Evolutionary conservation across 2,888 invertebrate genomes (phyloP).

Genomic region (Drosophila limbata): DNA sequence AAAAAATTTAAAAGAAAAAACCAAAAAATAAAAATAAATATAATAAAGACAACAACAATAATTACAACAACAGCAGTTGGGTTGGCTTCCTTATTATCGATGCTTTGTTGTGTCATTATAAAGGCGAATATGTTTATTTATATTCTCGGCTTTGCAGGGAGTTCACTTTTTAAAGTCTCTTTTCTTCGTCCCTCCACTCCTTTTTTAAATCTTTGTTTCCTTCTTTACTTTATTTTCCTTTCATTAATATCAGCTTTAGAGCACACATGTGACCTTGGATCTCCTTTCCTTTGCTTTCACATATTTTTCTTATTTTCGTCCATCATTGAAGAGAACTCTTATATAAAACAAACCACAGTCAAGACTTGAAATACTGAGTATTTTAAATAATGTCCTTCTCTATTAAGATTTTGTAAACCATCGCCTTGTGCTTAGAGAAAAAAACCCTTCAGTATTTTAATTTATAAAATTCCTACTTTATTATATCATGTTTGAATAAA

Average conservation of each 20-base stretch:
- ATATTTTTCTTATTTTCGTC: neutral
- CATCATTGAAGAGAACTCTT: neutral
- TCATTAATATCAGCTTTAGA: neutral
- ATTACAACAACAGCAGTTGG: constrained; percentile 13
- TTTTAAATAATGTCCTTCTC: too few species aligned
- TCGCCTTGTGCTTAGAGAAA: too few species aligned
- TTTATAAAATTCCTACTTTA: neutral
- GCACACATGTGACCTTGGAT: neutral
- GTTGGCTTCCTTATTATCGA: constrained; percentile 27
- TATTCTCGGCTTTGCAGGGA: neutral
- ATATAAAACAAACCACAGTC: neutral
- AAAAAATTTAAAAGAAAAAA: neutral
- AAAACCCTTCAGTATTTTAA: neutral
- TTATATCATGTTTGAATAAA: neutral
- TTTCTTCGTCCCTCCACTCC: neutral
- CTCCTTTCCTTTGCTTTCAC: neutral
- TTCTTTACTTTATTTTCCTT: neutral
- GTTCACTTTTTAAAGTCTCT: neutral
- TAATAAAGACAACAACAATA: constrained; percentile 1
- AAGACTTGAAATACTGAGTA: neutral
- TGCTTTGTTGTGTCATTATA: constrained; percentile 49
- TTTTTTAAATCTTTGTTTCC: neutral
- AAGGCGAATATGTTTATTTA: constrained; percentile 17
- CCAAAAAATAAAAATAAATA: neutral
- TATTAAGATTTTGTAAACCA: too few species aligned